These are phyloP conservation scores for Drosophila pectinifera DNA, from an alignment of 1,140 invertebrate genomes.

Conservation along the genomic window DNA sequence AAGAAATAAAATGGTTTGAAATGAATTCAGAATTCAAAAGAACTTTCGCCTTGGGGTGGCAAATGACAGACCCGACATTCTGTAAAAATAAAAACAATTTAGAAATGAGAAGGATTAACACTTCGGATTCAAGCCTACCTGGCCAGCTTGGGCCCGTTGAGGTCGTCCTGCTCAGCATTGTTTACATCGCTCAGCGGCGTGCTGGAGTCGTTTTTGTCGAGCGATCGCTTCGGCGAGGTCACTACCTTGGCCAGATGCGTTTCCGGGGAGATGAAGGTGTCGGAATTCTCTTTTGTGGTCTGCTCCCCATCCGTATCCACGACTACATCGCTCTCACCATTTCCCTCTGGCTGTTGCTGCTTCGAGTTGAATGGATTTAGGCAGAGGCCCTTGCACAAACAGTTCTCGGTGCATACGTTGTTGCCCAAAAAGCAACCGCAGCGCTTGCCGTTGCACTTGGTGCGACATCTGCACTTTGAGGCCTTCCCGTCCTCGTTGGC, in stretches of 20 bases:
- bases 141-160: conserved; percentile 25
- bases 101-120: background rate
- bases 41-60: conserved; percentile 70
- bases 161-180: background rate
- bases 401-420: conserved; percentile 28
- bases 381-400: conserved; percentile 48
- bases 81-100: conserved; percentile 27
- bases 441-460: conserved; percentile 60
- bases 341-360: background rate
- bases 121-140: conserved; percentile 17
- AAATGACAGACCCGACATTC: conserved; percentile 51
- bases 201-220: background rate
- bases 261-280: conserved; percentile 5
- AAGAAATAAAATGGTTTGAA: background rate
- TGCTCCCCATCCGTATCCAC: background rate
- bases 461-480: conserved; percentile 54
- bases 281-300: conserved; percentile 1
- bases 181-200: background rate
- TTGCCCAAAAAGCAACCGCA: conserved; percentile 51
- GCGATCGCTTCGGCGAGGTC: conserved; percentile 9
- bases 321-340: conserved; percentile 23
- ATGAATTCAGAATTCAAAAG: conserved; percentile 35
- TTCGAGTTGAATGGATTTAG: conserved; percentile 42
- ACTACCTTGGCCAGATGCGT: background rate
- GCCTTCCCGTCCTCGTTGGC: conserved; percentile 5